Evolutionary conservation across 2,888 invertebrate genomes (phyloP).

Genomic region (Pristionchus entomophagus): DNA sequence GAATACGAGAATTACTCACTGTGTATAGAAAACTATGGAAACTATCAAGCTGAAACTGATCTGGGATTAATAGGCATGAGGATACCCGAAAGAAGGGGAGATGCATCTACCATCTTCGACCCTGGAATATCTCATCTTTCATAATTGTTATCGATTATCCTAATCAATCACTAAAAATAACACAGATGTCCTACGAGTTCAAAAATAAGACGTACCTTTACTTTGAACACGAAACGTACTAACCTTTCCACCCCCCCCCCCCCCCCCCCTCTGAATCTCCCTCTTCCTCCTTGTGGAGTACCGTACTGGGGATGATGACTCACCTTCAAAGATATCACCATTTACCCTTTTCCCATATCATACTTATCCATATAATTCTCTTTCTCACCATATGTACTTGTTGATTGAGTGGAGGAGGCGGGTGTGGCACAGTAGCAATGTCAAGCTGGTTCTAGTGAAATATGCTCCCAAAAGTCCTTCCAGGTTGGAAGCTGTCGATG

Average conservation of each 20-base stretch:
- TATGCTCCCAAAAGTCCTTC: too few species aligned
- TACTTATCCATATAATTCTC: background rate
- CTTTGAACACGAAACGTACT: too few species aligned
- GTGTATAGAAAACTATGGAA: constrained; percentile 23
- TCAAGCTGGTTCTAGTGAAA: background rate
- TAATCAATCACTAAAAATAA: too few species aligned
- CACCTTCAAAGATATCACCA: background rate
- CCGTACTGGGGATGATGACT: background rate
- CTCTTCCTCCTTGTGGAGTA: background rate
- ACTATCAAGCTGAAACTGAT: background rate
- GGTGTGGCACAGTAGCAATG: background rate
- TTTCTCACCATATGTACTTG: background rate
- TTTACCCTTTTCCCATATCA: background rate
- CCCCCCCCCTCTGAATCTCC: constrained; percentile 15
- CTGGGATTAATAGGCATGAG: too few species aligned
- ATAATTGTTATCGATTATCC: background rate
- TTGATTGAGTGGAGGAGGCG: constrained; percentile 22
- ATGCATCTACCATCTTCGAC: background rate
- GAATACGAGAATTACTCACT: background rate
- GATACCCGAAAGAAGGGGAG: background rate
- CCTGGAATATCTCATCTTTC: background rate
- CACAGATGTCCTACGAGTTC: too few species aligned
- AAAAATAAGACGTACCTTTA: too few species aligned
- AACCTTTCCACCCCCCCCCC: constrained; percentile 20
- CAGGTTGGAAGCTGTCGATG: too few species aligned